A percentile compares a stretch with the other conserved stretches of the same genome.
Conservation (phyloP, 2,797 vertebrate species). For the Meda fulgida region DNA sequence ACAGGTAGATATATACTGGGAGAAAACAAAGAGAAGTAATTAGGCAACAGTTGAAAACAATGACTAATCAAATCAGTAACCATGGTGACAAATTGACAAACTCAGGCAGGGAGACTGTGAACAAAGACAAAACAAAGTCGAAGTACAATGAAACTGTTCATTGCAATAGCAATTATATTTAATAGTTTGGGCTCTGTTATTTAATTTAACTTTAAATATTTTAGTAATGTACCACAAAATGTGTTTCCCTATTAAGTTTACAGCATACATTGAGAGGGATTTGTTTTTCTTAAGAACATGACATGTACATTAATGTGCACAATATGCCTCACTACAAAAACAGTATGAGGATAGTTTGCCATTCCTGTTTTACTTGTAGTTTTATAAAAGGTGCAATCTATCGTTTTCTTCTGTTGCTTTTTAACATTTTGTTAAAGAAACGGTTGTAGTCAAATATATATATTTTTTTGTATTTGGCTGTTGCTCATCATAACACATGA, state of each 20-base stretch:
- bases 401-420: background rate
- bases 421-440: background rate
- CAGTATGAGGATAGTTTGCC: background rate
- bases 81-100: too few species aligned
- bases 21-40: too few species aligned
- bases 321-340: background rate
- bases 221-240: background rate
- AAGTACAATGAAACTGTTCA: too few species aligned
- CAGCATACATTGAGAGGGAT: background rate
- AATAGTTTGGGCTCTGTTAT: background rate
- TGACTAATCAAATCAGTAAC: too few species aligned
- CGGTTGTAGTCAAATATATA: background rate
- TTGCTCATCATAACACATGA: slow-evolving; percentile 1
- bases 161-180: background rate
- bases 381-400: background rate
- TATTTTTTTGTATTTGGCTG: background rate
- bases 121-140: too few species aligned
- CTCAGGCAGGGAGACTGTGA: too few species aligned
- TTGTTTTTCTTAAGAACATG: background rate
- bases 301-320: background rate
- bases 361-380: background rate
- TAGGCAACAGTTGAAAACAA: too few species aligned
- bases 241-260: background rate
- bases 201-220: background rate
- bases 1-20: too few species aligned